Evolutionary conservation across 2,113 vertebrate genomes (phyloP), one percentile per base, ranked within the genome.

Genomic region (Grammatotria lemairii): DNA sequence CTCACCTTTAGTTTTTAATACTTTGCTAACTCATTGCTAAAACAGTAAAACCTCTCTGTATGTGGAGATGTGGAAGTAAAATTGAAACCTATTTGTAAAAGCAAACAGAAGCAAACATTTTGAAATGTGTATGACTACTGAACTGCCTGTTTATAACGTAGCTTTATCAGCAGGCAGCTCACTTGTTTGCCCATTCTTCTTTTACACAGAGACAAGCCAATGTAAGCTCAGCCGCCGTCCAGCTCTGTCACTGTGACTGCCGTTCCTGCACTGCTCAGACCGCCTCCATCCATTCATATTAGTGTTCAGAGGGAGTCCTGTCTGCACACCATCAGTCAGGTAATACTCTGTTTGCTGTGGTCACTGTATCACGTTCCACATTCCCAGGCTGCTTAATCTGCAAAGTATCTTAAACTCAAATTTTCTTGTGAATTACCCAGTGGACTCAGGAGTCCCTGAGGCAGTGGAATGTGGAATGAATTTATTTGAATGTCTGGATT

Each of bases 281-380:
- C 31, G 2, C 73, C 80, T 86, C 23, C 85, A 38, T 87, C 88
- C 55, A n/a, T 10, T 85, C 83, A 49, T 79, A 12, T 45, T 49
- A 79, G 85, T 82, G 87, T 88, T 81, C 81, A 88, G 84, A 93
- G 83, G 40, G 81, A 89, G 60, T 63, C 80, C 83, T 49, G 85
- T 88, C 92, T 88, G 90, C 80, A 73, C 68, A 57, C 86, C 91
- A 85, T 84, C 94, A 92, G 80, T 81, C 88, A 95, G 95, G 96
- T 95, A 89, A 85, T 7, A 17, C 49, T 49, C 26, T 58, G 23
- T 80, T 55, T 68, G 35, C 57, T 53, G 81, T 63, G 70, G 21
- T 11, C 60, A 57, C 38, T 45, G 42, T 17, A 19, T 51, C 31
- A 31, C 42, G 6, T 33, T 42, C 45, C 6, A 19, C 53, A 33